A percentile compares a stretch with the other conserved stretches of the same genome.
phyloP scores from a whole-genome alignment of 1,140 invertebrate genomes.

The Vollenhovia emeryi region DNA sequence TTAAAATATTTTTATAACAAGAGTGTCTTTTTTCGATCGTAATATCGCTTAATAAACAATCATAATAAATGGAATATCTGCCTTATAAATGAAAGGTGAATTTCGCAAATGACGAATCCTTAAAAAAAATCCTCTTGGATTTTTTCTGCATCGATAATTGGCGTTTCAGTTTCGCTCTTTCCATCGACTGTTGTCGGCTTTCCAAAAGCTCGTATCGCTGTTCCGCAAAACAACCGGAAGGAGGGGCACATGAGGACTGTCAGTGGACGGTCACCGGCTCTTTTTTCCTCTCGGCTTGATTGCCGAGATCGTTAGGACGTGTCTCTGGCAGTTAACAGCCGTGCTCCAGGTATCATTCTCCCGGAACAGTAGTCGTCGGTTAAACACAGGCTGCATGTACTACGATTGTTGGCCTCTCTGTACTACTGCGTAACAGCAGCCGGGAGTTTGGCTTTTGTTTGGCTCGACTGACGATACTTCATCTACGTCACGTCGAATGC shows the following conservation, averaged over 20 bases:
- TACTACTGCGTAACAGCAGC: constrained; percentile 16
- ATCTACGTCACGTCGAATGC: constrained; percentile 14
- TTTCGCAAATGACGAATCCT: background rate
- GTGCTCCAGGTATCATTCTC: constrained; percentile 48
- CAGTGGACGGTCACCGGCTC: constrained; percentile 3
- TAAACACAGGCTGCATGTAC: constrained; percentile 42
- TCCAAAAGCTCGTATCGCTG: background rate
- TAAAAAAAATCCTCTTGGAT: background rate
- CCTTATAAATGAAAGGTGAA: background rate
- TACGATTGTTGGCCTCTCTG: constrained; percentile 39
- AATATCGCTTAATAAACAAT: background rate
- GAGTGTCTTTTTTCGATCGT: background rate
- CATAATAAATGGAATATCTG: background rate
- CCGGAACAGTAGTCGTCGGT: constrained; percentile 35
- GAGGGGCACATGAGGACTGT: constrained; percentile 9
- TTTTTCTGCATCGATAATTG: background rate
- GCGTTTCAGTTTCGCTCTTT: background rate
- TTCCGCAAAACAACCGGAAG: constrained; percentile 18
- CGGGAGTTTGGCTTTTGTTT: constrained; percentile 44
- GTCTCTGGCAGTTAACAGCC: constrained; percentile 47
- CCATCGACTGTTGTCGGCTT: background rate
- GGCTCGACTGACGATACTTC: constrained; percentile 5
- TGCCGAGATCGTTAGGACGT: constrained; percentile 44
- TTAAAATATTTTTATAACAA: background rate
- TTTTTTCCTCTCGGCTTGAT: constrained; percentile 49